Evolutionary conservation across 2,113 vertebrate species (phyloP).

Genomic region (Pithys albifrons): DNA sequence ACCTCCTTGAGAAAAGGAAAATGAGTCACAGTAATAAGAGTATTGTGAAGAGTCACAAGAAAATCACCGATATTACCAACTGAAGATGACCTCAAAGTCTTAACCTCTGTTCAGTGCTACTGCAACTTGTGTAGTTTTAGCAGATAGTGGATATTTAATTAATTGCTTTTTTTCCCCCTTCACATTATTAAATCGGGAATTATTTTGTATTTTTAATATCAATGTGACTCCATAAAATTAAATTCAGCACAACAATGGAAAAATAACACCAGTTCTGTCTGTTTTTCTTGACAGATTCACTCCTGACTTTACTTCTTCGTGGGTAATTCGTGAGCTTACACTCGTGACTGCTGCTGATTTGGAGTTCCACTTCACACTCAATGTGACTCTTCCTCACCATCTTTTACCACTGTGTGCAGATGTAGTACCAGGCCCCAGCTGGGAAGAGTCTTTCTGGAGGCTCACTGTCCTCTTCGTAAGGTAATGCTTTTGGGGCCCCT

Average conservation of each 20-base stretch:
- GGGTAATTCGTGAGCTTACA: constrained; percentile 94
- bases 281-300: constrained; percentile 82
- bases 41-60: background rate
- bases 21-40: background rate
- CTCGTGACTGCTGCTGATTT: constrained; percentile 86
- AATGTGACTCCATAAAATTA: background rate
- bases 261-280: background rate
- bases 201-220: background rate
- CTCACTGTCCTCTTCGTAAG: constrained; percentile 93
- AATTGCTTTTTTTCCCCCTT: background rate
- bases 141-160: background rate
- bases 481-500: constrained; percentile 53
- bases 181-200: background rate
- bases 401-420: constrained; percentile 93
- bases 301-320: constrained; percentile 97
- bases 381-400: constrained; percentile 95
- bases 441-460: constrained; percentile 96
- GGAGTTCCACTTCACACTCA: constrained; percentile 91
- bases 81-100: background rate
- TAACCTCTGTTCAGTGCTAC: background rate
- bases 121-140: background rate
- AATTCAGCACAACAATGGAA: background rate
- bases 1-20: background rate
- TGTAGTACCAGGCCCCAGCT: constrained; percentile 94
- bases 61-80: background rate